A percentile compares a stretch with the other conserved stretches of the same genome.
These are phyloP conservation scores for Tribolium madens DNA, from an alignment of 1,140 invertebrate genomes.

Conservation along the genomic window DNA sequence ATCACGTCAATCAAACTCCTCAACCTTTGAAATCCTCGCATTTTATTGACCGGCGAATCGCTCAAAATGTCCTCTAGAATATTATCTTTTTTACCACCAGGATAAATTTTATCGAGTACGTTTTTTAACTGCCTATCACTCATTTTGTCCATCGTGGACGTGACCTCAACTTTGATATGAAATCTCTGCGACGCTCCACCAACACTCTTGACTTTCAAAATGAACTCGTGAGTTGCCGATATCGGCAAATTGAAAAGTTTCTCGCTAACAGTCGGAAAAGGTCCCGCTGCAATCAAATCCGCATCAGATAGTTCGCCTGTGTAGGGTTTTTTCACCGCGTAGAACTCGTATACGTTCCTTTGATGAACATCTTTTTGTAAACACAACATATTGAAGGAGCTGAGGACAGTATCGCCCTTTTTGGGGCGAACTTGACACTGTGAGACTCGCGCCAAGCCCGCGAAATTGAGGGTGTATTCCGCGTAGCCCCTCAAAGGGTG, in stretches of 20 bases:
- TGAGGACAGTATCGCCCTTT: background rate
- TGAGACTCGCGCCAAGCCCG: background rate
- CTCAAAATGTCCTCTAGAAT: background rate
- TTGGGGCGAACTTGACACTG: background rate
- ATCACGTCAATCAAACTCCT: background rate
- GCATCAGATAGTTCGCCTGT: background rate
- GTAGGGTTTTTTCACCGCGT: background rate
- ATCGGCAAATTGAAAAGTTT: background rate
- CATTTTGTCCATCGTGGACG: too few species aligned
- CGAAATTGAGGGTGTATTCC: too few species aligned
- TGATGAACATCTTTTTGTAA: too few species aligned
- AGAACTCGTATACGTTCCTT: background rate
- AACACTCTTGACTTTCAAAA: background rate
- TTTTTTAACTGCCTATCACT: too few species aligned
- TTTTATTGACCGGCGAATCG: background rate
- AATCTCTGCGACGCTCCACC: background rate
- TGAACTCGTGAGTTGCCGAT: background rate
- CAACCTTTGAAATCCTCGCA: background rate
- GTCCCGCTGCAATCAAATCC: background rate
- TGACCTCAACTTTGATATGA: background rate
- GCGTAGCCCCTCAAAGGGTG: too few species aligned
- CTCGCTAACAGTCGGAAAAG: background rate
- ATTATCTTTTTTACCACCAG: too few species aligned
- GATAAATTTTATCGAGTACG: too few species aligned
- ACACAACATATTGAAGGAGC: too few species aligned